Evolutionary conservation across 2,113 vertebrate genomes (phyloP).

Genomic region (Bothrops jararaca): DNA sequence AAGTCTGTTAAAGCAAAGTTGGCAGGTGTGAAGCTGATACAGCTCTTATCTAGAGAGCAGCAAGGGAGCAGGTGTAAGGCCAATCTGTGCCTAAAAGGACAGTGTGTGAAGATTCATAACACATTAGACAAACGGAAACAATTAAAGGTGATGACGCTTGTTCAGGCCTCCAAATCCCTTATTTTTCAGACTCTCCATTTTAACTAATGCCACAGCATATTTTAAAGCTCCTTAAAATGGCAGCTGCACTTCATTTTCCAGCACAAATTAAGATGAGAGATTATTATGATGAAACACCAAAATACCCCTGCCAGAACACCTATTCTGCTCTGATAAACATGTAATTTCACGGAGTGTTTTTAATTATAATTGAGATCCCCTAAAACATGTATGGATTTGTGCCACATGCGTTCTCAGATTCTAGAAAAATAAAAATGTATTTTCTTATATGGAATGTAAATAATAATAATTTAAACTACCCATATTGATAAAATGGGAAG

Average conservation of each 20-base stretch:
- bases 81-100: neutral
- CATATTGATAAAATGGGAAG: neutral
- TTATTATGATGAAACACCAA: neutral
- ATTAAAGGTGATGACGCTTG: neutral
- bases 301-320: neutral
- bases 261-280: neutral
- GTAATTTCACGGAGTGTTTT: neutral
- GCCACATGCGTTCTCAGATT: neutral
- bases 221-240: neutral
- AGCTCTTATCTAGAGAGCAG: conserved; percentile 7
- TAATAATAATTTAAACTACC: neutral
- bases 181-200: neutral
- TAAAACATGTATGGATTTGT: neutral
- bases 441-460: neutral
- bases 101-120: neutral
- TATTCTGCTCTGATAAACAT: neutral
- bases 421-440: neutral
- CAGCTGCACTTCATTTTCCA: neutral
- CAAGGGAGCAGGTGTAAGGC: conserved; percentile 1
- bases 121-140: neutral
- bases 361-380: neutral
- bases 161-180: neutral
- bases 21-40: conserved; percentile 7
- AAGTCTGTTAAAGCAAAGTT: neutral
- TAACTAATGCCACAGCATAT: neutral